Evolutionary conservation across 2,888 invertebrate genomes (phyloP), one percentile per base, ranked within the genome.

Genomic region (Scaptomyza parva): DNA sequence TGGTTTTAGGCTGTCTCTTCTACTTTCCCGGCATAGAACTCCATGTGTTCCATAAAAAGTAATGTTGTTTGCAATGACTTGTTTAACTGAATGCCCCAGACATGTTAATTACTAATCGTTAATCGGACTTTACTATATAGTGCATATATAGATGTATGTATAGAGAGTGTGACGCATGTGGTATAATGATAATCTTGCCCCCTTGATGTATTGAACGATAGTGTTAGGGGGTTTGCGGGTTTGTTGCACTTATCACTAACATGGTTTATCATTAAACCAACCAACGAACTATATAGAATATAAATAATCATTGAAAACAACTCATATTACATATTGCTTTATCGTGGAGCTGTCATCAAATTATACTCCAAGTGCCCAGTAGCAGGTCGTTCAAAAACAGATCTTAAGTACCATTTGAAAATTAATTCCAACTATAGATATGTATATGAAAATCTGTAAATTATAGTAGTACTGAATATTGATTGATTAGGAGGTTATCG

Each of bases 281-380:
- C 37, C 9, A 8, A 17, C n/a, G n/a, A 9, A 28, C 8, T 28
- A 28, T 6, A 26, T 28, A 17, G 14, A 22, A 22, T 8, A 45
- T 28, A 43, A 52, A 55, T 4, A 57, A 58, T n/a, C 20, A 51
- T 39, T 39, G 39, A 54, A 35, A 17, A 17, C 43, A 43, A 43
- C 8, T 47, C 41, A 39, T 37, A 40, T 45, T 54, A 48, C 51
- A 50, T n/a, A n/a, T 35, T 17, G 8, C n/a, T 39, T 18, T 62
- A 69, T 74, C 71, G 11, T 11, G n/a, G n/a, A 22, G 12, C 22
- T 47, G 33, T 28, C 59, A 65, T 70, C 70, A 59, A 59, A 54
- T 59, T 54, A 35, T 20, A 18, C 3, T 12, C 1, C 17, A 28
- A n/a, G 11, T 35, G 14, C 8, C 8, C n/a, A 11, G 8, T 17